These are phyloP conservation scores for Triops longicaudatus DNA, from an alignment of 1,140 invertebrate genomes.

Conservation along the genomic window DNA sequence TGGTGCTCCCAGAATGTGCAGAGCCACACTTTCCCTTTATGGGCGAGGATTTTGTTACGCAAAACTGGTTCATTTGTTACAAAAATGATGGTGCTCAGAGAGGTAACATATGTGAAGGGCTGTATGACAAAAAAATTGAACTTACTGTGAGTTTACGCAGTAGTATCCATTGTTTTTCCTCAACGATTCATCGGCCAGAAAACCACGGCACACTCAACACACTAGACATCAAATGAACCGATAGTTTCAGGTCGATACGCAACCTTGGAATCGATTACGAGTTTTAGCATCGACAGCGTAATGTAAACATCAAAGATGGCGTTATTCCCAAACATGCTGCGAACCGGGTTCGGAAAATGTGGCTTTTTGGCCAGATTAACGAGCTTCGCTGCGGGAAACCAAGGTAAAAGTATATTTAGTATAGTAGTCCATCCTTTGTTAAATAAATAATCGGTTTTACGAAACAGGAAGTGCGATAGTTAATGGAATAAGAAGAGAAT, in stretches of 20 bases:
- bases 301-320: background rate
- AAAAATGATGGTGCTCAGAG: background rate
- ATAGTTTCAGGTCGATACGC: background rate
- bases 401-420: background rate
- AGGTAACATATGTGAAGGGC: background rate
- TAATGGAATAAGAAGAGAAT: background rate
- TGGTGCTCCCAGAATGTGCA: background rate
- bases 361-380: background rate
- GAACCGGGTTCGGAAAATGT: background rate
- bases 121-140: background rate
- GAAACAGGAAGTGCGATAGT: background rate
- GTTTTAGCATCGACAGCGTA: background rate
- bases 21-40: background rate
- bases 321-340: background rate
- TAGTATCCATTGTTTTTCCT: conserved; percentile 1
- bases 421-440: background rate
- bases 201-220: background rate
- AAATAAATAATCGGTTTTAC: background rate
- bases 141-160: background rate
- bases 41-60: background rate
- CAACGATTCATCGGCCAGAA: background rate
- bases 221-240: background rate
- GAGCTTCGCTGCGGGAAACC: background rate
- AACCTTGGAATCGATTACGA: background rate
- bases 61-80: background rate